Base-by-base conservation (phyloP, 2,888 invertebrate species). In the Pyrrhosoma nymphula region DNA sequence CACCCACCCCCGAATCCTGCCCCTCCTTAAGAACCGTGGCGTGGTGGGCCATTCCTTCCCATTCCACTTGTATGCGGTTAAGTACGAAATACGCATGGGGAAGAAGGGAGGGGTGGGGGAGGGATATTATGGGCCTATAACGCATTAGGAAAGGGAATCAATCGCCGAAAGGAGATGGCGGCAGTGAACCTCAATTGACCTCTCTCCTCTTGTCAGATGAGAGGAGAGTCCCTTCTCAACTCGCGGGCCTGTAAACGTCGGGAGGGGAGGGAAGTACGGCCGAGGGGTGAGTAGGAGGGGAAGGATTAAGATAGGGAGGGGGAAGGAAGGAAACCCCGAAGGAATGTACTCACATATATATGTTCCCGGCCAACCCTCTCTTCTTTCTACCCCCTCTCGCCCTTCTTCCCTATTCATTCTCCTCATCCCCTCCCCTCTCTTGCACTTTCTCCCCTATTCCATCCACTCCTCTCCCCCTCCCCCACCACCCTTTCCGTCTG, bases 111-210 rank as follows among this genome's bases (percentile, higher is more conserved):
- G 56, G 55, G 23, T 23, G 55, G 63, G 56, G 47, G 47, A 39
- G 56, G 56, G 30, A 91, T 23, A 60, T 69, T 63, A 93, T 93
- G 93, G 75, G 69, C 93, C 93, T 93, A 93, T 93, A 93, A 75
- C 93, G 55, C 93, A 93, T 93, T 93, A 93, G 93, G 69, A 35
- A 82, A 82, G 23, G 47, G 93, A 93, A 93, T 93, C 93, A 93
- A 93, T 93, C 93, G 93, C 75, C 93, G 93, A 93, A 93, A 93
- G 30, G 93, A 75, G 93, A 82, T 82, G 82, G 63, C 93, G 93
- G 93, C 75, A 93, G 47, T 93, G 93, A 93, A 93, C 93, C 93
- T n/a, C 93, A 93, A 93, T 93, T 93, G 93, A 93, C 93, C 93
- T 93, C 69, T 82, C 82, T 82, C 60, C 60, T 60, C 60, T 10